phyloP scores from a whole-genome alignment of 2,113 vertebrate genomes.

The Dipodomys stephensi region DNA sequence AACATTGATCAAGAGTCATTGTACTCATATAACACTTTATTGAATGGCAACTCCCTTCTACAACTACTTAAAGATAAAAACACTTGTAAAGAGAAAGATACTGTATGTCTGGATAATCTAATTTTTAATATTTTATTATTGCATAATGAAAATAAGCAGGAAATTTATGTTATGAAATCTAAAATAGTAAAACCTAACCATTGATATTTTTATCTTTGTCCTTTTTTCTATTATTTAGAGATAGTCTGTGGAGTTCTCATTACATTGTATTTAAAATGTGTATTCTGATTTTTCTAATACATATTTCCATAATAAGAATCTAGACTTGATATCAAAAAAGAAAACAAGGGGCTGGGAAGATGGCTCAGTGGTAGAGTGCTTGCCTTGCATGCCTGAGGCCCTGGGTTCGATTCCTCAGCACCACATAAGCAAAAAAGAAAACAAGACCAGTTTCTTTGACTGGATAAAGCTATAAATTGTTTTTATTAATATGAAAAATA shows the following conservation, averaged over 20 bases:
- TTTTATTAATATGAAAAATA: background rate
- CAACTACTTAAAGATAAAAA: too few relatives aligned
- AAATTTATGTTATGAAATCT: background rate
- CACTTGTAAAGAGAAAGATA: too few relatives aligned
- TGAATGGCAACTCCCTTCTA: too few relatives aligned
- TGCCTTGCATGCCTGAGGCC: too few relatives aligned
- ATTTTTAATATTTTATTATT: background rate
- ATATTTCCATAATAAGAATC: background rate
- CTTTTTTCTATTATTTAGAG: background rate
- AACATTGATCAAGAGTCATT: too few relatives aligned
- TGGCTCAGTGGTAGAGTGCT: too few relatives aligned
- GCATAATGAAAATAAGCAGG: background rate
- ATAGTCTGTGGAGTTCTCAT: background rate
- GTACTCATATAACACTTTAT: too few relatives aligned
- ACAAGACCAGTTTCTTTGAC: background rate
- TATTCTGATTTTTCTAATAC: background rate
- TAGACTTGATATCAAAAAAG: background rate
- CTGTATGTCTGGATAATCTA: background rate
- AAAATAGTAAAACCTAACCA: background rate
- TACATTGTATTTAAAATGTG: slow-evolving; percentile 10
- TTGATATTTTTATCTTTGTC: background rate
- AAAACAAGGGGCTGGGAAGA: too few relatives aligned
- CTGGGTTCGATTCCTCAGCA: too few relatives aligned
- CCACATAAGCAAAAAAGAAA: slow-evolving; percentile 42
- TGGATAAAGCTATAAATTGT: background rate